These are phyloP conservation scores for Protonemura montana DNA, from an alignment of 2,888 invertebrate genomes.

Conservation along the genomic window DNA sequence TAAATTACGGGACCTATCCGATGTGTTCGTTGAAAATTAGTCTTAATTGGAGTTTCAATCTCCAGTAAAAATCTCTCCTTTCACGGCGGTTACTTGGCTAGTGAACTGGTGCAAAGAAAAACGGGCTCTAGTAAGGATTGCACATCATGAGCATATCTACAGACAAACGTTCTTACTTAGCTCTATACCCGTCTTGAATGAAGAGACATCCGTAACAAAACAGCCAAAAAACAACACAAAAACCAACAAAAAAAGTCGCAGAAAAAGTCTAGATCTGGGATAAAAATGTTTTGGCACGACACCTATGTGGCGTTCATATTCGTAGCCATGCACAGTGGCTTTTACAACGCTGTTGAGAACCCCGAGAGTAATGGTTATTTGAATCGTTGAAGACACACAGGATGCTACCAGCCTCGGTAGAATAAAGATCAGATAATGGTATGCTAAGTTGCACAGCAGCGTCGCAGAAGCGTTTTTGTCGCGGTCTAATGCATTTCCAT, in stretches of 20 bases:
- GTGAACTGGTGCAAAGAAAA: neutral
- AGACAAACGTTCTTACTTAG: neutral
- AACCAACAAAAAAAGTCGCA: neutral
- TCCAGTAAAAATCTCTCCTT: neutral
- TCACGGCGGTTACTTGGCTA: neutral
- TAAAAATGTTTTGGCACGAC: neutral
- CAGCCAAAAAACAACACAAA: neutral
- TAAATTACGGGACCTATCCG: neutral
- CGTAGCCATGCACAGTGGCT: neutral
- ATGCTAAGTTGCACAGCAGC: neutral
- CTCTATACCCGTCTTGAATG: neutral
- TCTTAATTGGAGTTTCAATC: neutral
- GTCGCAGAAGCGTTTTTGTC: neutral
- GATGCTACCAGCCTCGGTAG: neutral
- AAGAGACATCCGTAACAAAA: neutral
- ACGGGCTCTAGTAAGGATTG: neutral
- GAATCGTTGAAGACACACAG: neutral
- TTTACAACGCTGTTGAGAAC: neutral
- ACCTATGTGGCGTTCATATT: neutral
- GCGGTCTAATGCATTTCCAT: neutral
- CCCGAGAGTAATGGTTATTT: neutral
- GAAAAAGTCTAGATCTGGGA: neutral
- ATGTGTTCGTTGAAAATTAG: neutral
- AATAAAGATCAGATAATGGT: constrained; percentile 12
- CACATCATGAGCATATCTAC: neutral